Evolutionary conservation across 1,140 invertebrate genomes (phyloP), one percentile per base, ranked within the genome.

Genomic region (Zaprionus africanus): DNA sequence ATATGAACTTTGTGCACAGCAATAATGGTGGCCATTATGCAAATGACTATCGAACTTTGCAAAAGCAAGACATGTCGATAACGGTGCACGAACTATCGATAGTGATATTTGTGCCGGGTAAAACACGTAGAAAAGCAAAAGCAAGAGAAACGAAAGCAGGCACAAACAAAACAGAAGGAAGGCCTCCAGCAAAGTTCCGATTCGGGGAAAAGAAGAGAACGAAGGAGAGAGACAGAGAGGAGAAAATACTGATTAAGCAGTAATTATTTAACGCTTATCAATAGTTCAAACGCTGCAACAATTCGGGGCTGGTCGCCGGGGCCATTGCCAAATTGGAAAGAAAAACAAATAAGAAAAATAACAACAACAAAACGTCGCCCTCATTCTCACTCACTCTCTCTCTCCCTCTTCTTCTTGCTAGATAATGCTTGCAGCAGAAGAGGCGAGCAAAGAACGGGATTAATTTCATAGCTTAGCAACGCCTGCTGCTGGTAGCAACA

Each of bases 191-290:
- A 51, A 51, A 60, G 65, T 26, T 34, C 4, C 11, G 56, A 58
- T 58, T 58, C 19, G 17, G 58, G 19, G 26, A 17, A 22, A 9
- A 46, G 38, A 22, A n/a, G 26, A 46, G 38, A 46, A 4, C 49
- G 15, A 51, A n/a, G 17, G n/a, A 26, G 19, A n/a, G 19, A 13
- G 19, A 9, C 31, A 69, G 53, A 63, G n/a, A 63, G 24, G 15
- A 24, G 54, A 22, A 46, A 61, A 67, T 22, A 26, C 51, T 53
- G 61, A 46, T 36, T 15, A 63, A 58, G 41, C 41, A 28, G 53
- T 31, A 63, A 59, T 62, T 53, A 61, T 22, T 59, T 63, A 49
- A 60, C 24, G 36, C 54, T 71, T 71, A 76, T 71, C 67, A 68
- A 53, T n/a, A 61, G 22, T 53, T 66, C 26, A 66, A 73, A 60